Conservation (phyloP, 2,797 vertebrate species). For the Eulemur mongoz region DNA sequence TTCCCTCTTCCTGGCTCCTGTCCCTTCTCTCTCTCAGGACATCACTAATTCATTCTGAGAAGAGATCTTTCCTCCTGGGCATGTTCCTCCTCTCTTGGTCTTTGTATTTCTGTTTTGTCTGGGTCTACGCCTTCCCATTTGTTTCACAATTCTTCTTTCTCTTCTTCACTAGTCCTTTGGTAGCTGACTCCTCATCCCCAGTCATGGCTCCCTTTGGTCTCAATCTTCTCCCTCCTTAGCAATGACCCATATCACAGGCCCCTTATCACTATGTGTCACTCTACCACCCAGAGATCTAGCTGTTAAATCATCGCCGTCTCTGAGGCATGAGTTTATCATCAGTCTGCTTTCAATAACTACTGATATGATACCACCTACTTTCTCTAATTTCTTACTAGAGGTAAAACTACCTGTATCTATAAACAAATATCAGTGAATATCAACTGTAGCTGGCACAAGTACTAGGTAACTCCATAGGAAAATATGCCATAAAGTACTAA, state of each 20-base stretch:
- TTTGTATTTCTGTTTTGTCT: not conserved
- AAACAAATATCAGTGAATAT: not conserved
- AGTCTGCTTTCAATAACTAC: slow-evolving; percentile 32
- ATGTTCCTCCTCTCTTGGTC: not conserved
- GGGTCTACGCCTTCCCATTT: not conserved
- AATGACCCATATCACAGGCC: not conserved
- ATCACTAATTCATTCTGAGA: not conserved
- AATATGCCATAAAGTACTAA: not conserved
- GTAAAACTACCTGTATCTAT: not conserved
- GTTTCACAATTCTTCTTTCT: not conserved
- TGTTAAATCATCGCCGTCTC: not conserved
- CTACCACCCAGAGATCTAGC: not conserved
- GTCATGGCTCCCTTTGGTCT: not conserved
- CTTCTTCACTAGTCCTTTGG: not conserved
- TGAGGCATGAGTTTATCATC: not conserved
- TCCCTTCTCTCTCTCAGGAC: not conserved
- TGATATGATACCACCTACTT: not conserved
- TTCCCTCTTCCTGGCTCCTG: not conserved
- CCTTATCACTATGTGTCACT: not conserved
- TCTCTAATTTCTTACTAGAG: not conserved
- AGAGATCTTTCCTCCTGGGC: not conserved
- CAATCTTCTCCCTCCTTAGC: not conserved
- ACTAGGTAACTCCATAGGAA: not conserved
- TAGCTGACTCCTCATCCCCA: not conserved
- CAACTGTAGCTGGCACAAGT: not conserved